These are phyloP conservation scores for Fulmarus glacialis DNA, from an alignment of 2,113 vertebrate genomes.

Conservation along the genomic window DNA sequence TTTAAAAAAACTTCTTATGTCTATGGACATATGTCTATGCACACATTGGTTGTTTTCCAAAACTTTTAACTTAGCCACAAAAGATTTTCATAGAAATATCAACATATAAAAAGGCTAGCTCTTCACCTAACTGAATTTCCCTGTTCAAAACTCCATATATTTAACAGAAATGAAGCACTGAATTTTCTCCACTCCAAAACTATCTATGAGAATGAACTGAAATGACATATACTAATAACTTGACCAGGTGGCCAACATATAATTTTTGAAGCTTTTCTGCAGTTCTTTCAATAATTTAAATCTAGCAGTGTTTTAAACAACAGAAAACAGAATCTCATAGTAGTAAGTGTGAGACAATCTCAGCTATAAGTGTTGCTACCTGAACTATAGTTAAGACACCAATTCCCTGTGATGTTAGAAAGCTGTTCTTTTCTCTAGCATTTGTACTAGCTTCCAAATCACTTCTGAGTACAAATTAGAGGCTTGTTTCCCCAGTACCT, in stretches of 20 bases:
- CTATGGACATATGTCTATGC: neutral
- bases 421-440: neutral
- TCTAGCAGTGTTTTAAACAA: neutral
- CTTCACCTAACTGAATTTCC: neutral
- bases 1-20: neutral
- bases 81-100: neutral
- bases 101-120: neutral
- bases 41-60: neutral
- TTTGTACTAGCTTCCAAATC: neutral
- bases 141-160: neutral
- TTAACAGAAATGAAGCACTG: neutral
- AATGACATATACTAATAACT: neutral
- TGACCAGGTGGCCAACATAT: neutral
- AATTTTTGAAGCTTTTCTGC: neutral
- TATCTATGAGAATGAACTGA: neutral
- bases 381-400: neutral
- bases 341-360: neutral
- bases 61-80: neutral
- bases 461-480: conserved; percentile 18
- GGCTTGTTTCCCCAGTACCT: neutral
- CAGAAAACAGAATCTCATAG: neutral
- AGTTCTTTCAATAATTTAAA: neutral
- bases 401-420: neutral
- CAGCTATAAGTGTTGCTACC: neutral
- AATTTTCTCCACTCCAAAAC: neutral